Percentiles rank a stretch among this genome's conserved stretches.
Evolutionary conservation across 2,797 vertebrate genomes (phyloP).

Genomic region (Chromis chromis): DNA sequence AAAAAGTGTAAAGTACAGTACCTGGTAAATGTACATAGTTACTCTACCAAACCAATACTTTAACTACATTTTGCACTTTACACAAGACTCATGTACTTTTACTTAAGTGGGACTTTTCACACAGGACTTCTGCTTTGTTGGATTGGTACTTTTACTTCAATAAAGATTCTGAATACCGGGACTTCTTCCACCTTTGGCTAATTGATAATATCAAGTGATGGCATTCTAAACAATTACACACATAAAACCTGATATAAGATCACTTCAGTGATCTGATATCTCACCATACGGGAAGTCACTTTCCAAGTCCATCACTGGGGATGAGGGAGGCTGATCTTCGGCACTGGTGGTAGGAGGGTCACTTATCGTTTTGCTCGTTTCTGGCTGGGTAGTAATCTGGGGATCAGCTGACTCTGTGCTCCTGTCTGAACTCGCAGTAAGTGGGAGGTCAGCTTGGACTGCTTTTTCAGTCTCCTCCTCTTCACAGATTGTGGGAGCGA

Average conservation of each 20-base stretch:
- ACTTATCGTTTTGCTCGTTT: conserved; percentile 2
- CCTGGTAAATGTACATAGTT: no score
- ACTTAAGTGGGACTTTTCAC: no score
- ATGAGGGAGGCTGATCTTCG: conserved; percentile 49
- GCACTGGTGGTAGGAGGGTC: conserved; percentile 58
- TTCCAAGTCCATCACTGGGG: conserved; percentile 90
- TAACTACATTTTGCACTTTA: no score
- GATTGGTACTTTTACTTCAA: no score
- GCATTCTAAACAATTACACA: not conserved
- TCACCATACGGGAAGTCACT: conserved; percentile 91
- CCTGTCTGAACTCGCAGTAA: conserved; percentile 6
- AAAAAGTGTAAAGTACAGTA: no score
- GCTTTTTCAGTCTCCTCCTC: conserved; percentile 75
- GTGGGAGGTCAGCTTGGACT: conserved; percentile 73
- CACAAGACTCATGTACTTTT: no score
- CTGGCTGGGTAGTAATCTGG: conserved; percentile 1
- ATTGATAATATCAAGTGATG: not conserved
- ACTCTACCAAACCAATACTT: no score
- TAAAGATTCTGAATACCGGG: no score
- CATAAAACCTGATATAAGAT: not conserved
- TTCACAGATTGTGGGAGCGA: conserved; percentile 84
- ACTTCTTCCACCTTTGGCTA: not conserved
- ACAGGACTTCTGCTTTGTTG: no score
- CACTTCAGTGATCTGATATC: conserved; percentile 35
- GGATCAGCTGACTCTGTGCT: conserved; percentile 11